A percentile compares a stretch with the other conserved stretches of the same genome.
Conservation (phyloP, 1,140 invertebrate species). For the Tachypleus tridentatus region DNA sequence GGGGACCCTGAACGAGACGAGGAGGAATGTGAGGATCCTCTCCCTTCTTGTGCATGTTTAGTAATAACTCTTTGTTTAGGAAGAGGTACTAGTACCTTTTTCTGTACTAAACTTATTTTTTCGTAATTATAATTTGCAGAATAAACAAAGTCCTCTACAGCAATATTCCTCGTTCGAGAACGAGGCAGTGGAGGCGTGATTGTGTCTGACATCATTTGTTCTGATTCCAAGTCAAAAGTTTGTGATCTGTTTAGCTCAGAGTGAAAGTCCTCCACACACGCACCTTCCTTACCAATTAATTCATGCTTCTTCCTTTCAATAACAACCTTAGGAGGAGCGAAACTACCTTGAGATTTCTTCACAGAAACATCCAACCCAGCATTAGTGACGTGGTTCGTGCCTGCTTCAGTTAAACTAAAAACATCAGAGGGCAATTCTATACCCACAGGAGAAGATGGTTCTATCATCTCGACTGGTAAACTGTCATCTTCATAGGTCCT, state of each 20-base stretch:
- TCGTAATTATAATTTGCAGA: not conserved
- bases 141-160: not conserved
- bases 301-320: constrained; percentile 34
- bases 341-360: constrained; percentile 21
- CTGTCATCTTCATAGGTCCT: too few species aligned
- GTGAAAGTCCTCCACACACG: not conserved
- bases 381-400: too few species aligned
- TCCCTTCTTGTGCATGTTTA: not conserved
- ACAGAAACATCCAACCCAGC: constrained; percentile 7
- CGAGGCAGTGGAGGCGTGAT: not conserved
- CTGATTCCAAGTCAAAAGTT: not conserved
- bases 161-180: not conserved
- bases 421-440: too few species aligned
- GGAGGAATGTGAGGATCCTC: not conserved
- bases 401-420: too few species aligned
- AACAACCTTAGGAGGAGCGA: constrained; percentile 29
- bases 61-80: not conserved
- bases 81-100: not conserved
- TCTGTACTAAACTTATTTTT: too few species aligned
- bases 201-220: not conserved
- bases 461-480: too few species aligned
- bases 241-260: not conserved
- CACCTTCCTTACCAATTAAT: too few species aligned
- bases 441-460: too few species aligned
- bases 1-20: not conserved